Conservation (phyloP, 1,140 invertebrate genomes). For the Microplitis mediator region DNA sequence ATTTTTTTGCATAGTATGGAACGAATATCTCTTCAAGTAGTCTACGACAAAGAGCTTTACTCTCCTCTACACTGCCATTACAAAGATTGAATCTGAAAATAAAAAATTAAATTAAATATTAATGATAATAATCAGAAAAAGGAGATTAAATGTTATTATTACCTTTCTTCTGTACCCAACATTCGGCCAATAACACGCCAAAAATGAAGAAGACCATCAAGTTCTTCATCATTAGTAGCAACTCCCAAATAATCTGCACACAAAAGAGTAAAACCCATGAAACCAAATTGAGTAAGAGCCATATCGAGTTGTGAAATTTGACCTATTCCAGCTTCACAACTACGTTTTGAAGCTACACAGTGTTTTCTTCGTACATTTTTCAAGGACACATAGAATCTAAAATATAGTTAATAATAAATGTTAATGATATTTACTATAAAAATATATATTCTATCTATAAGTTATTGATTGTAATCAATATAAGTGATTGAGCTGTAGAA, state of each 20-base stretch:
- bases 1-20: conserved; percentile 42
- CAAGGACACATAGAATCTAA: conserved; percentile 66
- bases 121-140: background rate
- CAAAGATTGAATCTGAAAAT: conserved; percentile 63
- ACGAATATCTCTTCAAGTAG: conserved; percentile 55
- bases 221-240: conserved; percentile 62
- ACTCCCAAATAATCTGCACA: conserved; percentile 72
- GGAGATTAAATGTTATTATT: conserved; percentile 8
- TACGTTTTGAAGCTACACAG: conserved; percentile 63
- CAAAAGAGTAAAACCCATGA: conserved; percentile 78
- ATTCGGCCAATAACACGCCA: conserved; percentile 82
- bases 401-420: background rate
- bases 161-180: conserved; percentile 82
- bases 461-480: too few relatives aligned
- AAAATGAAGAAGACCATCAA: conserved; percentile 82
- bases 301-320: conserved; percentile 75
- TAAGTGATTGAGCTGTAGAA: too few relatives aligned
- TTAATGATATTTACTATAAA: background rate
- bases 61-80: conserved; percentile 49
- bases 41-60: conserved; percentile 49
- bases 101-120: background rate
- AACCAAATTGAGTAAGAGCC: conserved; percentile 84
- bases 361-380: conserved; percentile 71
- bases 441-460: too few relatives aligned
- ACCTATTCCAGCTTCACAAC: conserved; percentile 58